These are phyloP conservation scores for Buceros bicornis DNA, from an alignment of 2,797 vertebrate genomes.

Conservation along the genomic window DNA sequence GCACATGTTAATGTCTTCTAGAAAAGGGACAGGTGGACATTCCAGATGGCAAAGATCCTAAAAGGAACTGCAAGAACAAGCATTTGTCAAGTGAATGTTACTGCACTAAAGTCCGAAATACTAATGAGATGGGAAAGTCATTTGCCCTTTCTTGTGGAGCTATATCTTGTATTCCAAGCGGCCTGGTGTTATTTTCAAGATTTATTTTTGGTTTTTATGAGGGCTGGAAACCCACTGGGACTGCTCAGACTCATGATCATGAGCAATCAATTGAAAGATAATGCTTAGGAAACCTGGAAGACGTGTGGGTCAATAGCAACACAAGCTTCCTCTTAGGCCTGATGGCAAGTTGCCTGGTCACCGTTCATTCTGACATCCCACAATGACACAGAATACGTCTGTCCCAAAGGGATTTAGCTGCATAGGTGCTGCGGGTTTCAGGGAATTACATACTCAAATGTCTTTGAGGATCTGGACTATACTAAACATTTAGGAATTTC, in stretches of 20 bases:
- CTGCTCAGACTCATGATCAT: neutral
- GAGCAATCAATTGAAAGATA: neutral
- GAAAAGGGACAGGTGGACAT: neutral
- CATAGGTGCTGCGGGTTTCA: neutral
- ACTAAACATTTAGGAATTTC: neutral
- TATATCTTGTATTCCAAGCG: neutral
- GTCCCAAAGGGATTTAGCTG: neutral
- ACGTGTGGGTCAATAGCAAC: fast-evolving
- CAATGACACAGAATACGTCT: neutral
- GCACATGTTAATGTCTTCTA: neutral
- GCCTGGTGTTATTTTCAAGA: neutral
- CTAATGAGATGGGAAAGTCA: neutral
- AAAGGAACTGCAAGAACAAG: neutral
- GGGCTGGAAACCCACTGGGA: neutral
- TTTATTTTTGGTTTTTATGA: neutral
- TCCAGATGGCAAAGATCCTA: neutral
- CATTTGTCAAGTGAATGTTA: neutral
- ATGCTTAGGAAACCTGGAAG: neutral
- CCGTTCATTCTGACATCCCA: neutral
- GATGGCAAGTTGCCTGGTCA: neutral
- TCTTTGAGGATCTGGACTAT: neutral
- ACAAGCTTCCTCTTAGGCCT: neutral
- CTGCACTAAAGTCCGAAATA: neutral
- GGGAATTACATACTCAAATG: neutral
- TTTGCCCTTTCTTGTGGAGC: neutral